Evolutionary conservation across 1,140 invertebrate species (phyloP), one percentile per base, ranked within the genome.

Genomic region (Formica exsecta): DNA sequence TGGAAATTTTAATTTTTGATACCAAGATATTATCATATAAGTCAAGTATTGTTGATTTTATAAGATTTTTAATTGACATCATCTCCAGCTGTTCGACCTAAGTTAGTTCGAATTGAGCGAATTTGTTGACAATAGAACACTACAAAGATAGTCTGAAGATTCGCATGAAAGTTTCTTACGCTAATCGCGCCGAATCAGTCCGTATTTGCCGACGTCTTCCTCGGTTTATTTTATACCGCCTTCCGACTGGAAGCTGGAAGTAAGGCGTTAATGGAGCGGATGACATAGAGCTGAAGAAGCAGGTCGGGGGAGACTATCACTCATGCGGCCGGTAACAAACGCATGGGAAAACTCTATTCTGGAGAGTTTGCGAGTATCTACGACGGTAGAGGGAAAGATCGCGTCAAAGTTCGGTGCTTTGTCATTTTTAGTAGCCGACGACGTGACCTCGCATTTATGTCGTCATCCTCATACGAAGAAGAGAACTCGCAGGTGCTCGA

Each of bases 401-500:
- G 66, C 79, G 79, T 81, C 79, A 73, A 83, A 83, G 79, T 83
- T 83, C 54, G 68, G 54, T 41, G 54, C 79, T 83, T 74, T 29
- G 79, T 83, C 79, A 83, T 74, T 83, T 83, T 83, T 83, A 83
- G 25, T 83, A 61, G 54, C 68, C 68, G 68, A 74, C 79, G 68
- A 83, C 79, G 68, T 74, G 79, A 83, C 79, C 68, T 62, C 66
- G 25, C 79, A 29, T 73, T 54, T 59, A 44, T 19, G 51, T 81
- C 77, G 11, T 81, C 68, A 32, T 73, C 38, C 29, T 74, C 44
- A 9, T 29, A 13, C 29, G 68, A 61, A 61, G 32, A 57, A 74
- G 19, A 19, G 44, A 73, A 68, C 5, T 25, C 38, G 41, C 13
- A 59, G 22, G 5, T 16, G 59, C 13, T 83, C 38, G 51, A 81